A percentile compares a stretch with the other conserved stretches of the same genome.
Evolutionary conservation across 1,140 invertebrate species (phyloP).

Genomic region (Achroia grisella): DNA sequence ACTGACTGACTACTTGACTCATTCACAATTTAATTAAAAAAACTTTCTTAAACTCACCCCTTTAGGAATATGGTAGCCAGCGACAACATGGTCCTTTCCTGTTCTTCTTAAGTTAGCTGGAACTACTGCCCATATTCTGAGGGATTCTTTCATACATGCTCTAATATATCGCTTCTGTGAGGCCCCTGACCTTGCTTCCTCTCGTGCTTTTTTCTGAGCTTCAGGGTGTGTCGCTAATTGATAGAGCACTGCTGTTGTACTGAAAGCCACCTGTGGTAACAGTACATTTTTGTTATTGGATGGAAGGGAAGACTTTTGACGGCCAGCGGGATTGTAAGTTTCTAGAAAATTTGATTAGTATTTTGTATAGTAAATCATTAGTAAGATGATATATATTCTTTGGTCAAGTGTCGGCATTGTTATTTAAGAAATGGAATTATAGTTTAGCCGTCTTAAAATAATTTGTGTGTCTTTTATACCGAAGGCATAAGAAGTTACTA

Average conservation of each 20-base stretch:
- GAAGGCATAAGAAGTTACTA: no score
- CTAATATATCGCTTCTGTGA: conserved; percentile 70
- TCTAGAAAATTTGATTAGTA: no score
- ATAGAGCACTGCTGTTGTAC: conserved; percentile 36
- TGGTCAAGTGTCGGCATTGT: no score
- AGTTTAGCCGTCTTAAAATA: no score
- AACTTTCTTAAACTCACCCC: conserved; percentile 65
- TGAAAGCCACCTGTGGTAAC: conserved; percentile 35
- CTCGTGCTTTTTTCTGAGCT: conserved; percentile 44
- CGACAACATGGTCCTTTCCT: conserved; percentile 72
- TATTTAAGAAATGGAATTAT: no score
- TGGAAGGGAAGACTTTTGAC: no score
- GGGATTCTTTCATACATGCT: conserved; percentile 79
- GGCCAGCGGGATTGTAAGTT: no score
- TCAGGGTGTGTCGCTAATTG: conserved; percentile 39
- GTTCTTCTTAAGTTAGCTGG: conserved; percentile 70
- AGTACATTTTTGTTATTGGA: no score
- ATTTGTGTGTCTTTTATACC: no score
- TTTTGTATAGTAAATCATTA: no score
- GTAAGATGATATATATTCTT: no score
- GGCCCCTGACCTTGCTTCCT: conserved; percentile 30
- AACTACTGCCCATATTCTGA: conserved; percentile 73
- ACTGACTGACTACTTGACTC: neutral
- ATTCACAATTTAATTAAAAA: neutral
- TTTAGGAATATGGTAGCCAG: conserved; percentile 76